These are phyloP conservation scores for Liodrosophila aerea DNA, from an alignment of 2,888 invertebrate species.

Conservation along the genomic window DNA sequence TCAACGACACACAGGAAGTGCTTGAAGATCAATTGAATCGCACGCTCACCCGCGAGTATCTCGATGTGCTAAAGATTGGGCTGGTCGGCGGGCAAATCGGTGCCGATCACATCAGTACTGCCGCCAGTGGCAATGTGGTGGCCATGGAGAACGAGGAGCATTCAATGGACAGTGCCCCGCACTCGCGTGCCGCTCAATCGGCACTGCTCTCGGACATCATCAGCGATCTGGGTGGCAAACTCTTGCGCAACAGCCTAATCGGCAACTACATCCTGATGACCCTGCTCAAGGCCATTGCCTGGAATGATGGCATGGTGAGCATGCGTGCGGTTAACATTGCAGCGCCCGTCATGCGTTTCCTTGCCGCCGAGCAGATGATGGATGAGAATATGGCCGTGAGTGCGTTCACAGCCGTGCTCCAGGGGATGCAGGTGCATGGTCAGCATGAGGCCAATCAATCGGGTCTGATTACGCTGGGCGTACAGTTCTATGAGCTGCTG, in stretches of 20 bases:
- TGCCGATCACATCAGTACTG: constrained; percentile 55
- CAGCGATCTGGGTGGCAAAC: constrained; percentile 90
- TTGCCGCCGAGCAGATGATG: constrained; percentile 86
- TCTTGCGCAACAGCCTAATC: constrained; percentile 87
- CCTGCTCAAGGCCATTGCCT: constrained; percentile 87
- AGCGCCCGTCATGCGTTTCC: constrained; percentile 87
- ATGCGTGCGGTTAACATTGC: constrained; percentile 90
- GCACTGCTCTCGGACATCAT: constrained; percentile 88
- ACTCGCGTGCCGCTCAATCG: constrained; percentile 83
- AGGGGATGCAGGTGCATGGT: constrained; percentile 92
- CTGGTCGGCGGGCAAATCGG: constrained; percentile 87
- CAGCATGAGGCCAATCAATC: constrained; percentile 95
- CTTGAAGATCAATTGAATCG: constrained; percentile 93
- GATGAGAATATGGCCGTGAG: constrained; percentile 87
- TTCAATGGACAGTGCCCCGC: constrained; percentile 87
- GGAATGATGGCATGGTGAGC: constrained; percentile 93
- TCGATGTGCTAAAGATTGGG: constrained; percentile 90
- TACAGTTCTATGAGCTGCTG: constrained; percentile 92
- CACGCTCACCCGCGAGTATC: constrained; percentile 92
- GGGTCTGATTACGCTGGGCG: constrained; percentile 89
- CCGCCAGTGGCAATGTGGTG: constrained; percentile 44
- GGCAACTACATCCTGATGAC: constrained; percentile 86
- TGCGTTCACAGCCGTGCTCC: constrained; percentile 89
- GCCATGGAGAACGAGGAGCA: constrained; percentile 87
- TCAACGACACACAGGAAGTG: constrained; percentile 87